phyloP scores from a whole-genome alignment of 2,113 vertebrate genomes.

The Archilochus colubris region DNA sequence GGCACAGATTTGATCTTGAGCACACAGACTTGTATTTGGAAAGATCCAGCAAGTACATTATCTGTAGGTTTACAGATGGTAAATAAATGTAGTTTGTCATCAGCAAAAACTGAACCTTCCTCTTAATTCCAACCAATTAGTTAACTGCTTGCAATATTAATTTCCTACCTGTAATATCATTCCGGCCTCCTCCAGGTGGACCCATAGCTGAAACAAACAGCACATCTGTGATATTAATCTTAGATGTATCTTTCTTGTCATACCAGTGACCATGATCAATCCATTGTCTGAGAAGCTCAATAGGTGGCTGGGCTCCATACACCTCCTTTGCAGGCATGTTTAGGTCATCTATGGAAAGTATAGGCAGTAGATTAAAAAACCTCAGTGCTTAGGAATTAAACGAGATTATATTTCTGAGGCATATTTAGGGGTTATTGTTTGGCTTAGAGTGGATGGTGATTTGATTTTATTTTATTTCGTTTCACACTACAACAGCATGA shows the following conservation, averaged over 20 bases:
- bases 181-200: conserved; percentile 91
- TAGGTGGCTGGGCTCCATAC: conserved; percentile 92
- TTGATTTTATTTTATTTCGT: not conserved
- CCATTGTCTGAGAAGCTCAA: conserved; percentile 91
- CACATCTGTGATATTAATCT: conserved; percentile 81
- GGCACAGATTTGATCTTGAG: not conserved
- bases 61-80: not conserved
- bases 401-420: not conserved
- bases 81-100: not conserved
- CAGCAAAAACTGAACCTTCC: not conserved
- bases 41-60: not conserved
- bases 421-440: not conserved
- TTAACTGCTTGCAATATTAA: not conserved
- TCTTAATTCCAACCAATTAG: not conserved
- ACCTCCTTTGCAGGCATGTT: conserved; percentile 95
- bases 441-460: not conserved
- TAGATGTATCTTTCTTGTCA: conserved; percentile 87
- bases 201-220: conserved; percentile 90
- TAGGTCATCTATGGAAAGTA: conserved; percentile 84
- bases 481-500: not conserved
- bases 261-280: conserved; percentile 93
- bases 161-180: conserved; percentile 88
- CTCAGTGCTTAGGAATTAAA: not conserved
- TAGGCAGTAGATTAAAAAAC: not conserved
- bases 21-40: not conserved